These are phyloP conservation scores for Trissolcus brochymenae DNA, from an alignment of 2,888 invertebrate genomes.

Conservation along the genomic window DNA sequence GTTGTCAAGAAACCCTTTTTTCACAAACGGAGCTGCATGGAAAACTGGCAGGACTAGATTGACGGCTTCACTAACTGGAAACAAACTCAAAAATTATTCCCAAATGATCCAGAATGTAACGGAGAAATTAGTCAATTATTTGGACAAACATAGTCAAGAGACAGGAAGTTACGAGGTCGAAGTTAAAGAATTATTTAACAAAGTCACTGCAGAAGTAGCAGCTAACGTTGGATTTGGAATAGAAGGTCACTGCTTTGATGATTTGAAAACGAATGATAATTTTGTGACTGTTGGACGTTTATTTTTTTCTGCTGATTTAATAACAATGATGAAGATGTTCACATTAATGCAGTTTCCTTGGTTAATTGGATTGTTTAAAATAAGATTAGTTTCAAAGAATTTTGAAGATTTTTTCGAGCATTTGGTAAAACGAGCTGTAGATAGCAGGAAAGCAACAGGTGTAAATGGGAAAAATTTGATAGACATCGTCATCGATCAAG, in stretches of 20 bases:
- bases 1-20: conserved; percentile 62
- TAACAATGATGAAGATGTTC: conserved; percentile 1
- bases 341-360: conserved; percentile 12
- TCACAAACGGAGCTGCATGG: conserved; percentile 60
- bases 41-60: conserved; percentile 48
- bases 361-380: conserved; percentile 60
- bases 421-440: conserved; percentile 43
- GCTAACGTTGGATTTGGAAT: conserved; percentile 59
- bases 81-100: conserved; percentile 35
- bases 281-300: conserved; percentile 13
- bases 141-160: conserved; percentile 13
- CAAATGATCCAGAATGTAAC: conserved; percentile 4
- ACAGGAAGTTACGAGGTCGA: conserved; percentile 62
- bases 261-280: conserved; percentile 13
- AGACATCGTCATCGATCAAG: conserved; percentile 74
- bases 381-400: conserved; percentile 68
- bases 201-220: conserved; percentile 57
- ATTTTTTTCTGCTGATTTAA: conserved; percentile 6
- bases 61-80: conserved; percentile 30
- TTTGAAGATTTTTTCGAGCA: conserved; percentile 68
- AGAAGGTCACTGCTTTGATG: conserved; percentile 59
- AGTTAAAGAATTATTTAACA: conserved; percentile 42
- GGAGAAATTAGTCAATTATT: conserved; percentile 24
- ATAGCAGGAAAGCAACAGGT: conserved; percentile 4
- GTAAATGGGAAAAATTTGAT: conserved; percentile 59